Evolutionary conservation across 2,797 vertebrate genomes (phyloP), one percentile per base, ranked within the genome.

Genomic region (Loris lydekkerianus): DNA sequence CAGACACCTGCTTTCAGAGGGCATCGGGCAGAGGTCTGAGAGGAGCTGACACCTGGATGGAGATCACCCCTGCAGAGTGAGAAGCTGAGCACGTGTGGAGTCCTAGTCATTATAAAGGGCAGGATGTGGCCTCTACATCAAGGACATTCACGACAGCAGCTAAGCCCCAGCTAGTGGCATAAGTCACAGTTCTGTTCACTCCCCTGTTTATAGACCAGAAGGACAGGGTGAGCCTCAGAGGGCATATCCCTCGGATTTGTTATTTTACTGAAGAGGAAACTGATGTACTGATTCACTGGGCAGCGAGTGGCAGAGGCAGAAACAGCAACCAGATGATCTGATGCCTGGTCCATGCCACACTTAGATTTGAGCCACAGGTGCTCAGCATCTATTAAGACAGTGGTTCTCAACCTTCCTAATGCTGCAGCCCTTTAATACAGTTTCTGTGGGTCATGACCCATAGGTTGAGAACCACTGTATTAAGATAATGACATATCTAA

Each of bases 191-290:
- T 9, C 69, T 60, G 11, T 53, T 60, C n/a, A 27, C 27, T 25
- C 58, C 20, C 15, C 8, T 23, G 23, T 43, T 40, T 27, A 2
- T 3, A 75, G 61, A 76, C 3, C 17, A 46, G 60, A 56, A 46
- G 72, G 10, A 75, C 13, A 73, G 34, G 53, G 23, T 73, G 23
- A 7, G 29, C 43, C 60, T 60, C 13, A 73, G 18, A 89, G 70
- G 75, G 56, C 29, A 85, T 49, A 14, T 80, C 40, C 53, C 87
- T 18, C 6, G 60, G 65, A 49, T 7, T 63, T 31, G 34, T 61
- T 80, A 29, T 17, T 88, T 92, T 86, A 40, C 18, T 91, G 76
- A 81, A 75, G 58, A 88, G 84, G 70, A 85, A 73, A 80, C 70
- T 10, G 75, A 88, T 17, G 6, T 2, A 34, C 10, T 10, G 61